These are phyloP conservation scores for Tenebrosternarchus preto DNA, from an alignment of 2,113 vertebrate species.

Conservation along the genomic window DNA sequence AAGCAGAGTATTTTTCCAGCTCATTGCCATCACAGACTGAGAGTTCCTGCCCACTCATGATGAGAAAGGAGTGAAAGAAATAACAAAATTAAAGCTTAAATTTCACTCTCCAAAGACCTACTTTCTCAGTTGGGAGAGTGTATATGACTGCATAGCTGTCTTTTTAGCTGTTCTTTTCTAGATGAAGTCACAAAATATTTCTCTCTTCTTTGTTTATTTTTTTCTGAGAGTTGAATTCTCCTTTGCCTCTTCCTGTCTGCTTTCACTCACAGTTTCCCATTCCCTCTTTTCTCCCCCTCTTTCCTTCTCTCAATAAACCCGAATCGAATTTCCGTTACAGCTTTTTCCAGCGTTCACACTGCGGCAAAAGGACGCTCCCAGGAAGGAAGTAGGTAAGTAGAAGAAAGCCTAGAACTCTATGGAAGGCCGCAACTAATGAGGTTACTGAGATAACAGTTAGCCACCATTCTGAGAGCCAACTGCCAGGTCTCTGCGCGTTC, in stretches of 20 bases:
- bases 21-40: conserved; percentile 9
- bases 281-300: background rate
- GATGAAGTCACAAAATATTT: background rate
- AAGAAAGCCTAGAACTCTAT: background rate
- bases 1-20: conserved; percentile 23
- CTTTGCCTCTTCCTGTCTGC: background rate
- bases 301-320: background rate
- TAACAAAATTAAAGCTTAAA: background rate
- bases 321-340: conserved; percentile 29
- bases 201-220: background rate
- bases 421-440: background rate
- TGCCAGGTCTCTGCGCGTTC: background rate
- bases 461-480: background rate
- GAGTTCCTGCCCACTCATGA: conserved; percentile 3
- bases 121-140: background rate
- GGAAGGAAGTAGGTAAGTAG: conserved; percentile 1
- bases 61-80: conserved; percentile 6
- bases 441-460: conserved; percentile 32
- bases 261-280: background rate
- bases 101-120: conserved; percentile 9
- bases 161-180: background rate
- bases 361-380: background rate
- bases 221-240: background rate
- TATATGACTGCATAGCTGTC: background rate
- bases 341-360: conserved; percentile 18